Evolutionary conservation across 2,113 vertebrate species (phyloP).

Genomic region (Centrocercus urophasianus): DNA sequence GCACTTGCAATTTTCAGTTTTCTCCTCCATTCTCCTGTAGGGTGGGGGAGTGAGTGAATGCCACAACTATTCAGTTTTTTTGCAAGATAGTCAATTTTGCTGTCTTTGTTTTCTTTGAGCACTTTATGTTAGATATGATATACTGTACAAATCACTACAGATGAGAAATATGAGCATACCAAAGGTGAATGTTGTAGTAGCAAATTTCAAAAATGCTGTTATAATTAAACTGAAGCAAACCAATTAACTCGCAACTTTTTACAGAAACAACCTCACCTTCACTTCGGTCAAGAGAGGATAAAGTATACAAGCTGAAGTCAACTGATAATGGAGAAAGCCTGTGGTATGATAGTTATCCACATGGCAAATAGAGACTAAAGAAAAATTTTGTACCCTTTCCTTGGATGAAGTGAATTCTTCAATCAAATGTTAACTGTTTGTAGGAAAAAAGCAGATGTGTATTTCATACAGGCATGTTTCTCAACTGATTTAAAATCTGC

Average conservation of each 20-base stretch:
- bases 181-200: background rate
- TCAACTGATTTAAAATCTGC: background rate
- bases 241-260: background rate
- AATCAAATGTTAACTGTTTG: background rate
- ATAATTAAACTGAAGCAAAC: background rate
- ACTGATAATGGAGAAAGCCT: background rate
- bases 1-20: background rate
- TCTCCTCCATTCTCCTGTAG: background rate
- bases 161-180: background rate
- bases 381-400: background rate
- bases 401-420: background rate
- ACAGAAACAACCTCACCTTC: fast-evolving
- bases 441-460: background rate
- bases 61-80: background rate
- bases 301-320: background rate
- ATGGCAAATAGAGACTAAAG: background rate
- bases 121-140: background rate
- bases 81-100: background rate
- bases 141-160: background rate
- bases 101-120: background rate
- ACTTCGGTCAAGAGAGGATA: background rate
- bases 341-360: background rate
- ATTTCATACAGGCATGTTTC: background rate
- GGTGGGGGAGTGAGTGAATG: background rate
- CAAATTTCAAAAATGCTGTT: background rate